Evolutionary conservation across 2,113 vertebrate genomes (phyloP), one percentile per base, ranked within the genome.

Genomic region (Callocephalon fimbriatum): DNA sequence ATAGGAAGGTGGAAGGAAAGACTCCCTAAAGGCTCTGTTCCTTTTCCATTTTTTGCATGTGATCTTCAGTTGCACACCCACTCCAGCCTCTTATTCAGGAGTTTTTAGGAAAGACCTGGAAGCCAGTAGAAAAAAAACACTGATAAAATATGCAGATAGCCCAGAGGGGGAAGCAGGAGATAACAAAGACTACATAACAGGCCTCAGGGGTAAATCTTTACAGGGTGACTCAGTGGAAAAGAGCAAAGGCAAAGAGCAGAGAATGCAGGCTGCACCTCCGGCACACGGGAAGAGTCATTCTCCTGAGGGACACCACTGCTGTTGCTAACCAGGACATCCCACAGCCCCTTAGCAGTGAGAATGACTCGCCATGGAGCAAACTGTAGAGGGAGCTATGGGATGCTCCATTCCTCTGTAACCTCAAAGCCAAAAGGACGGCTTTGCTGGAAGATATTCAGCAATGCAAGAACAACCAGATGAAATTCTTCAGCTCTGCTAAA

Each of bases 231-330:
- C 65, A 19, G 51, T 44, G 45, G 35, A 37, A 86, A 86, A 76
- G 42, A 59, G 79, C n/a, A 76, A 70, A 42, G 26, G 62, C 50
- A 58, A 84, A 47, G 54, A 72, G 72, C 44, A 75, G 71, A 50
- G 45, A 42, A 42, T 50, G n/a, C 14, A 27, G 71, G 13, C 25
- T 77, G 38, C 25, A 23, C 8, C 15, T 58, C 25, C 19, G 25
- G 45, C 76, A 45, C 32, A 26, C 16, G 16, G 19, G 40, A 35
- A 42, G 25, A 26, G 35, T 23, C 12, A 5, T 50, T 44, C 27
- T 54, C 11, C 45, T 0, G 3, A 18, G 81, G 44, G 75, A 47
- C 17, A 5, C 7, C 0, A 4, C 2, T 6, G 74, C 51, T 31
- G 16, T 44, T 79, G 31, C 73, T 68, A 9, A 26, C n/a, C 31